These are phyloP conservation scores for Byasa hedistus DNA, from an alignment of 2,888 invertebrate species.

Conservation along the genomic window DNA sequence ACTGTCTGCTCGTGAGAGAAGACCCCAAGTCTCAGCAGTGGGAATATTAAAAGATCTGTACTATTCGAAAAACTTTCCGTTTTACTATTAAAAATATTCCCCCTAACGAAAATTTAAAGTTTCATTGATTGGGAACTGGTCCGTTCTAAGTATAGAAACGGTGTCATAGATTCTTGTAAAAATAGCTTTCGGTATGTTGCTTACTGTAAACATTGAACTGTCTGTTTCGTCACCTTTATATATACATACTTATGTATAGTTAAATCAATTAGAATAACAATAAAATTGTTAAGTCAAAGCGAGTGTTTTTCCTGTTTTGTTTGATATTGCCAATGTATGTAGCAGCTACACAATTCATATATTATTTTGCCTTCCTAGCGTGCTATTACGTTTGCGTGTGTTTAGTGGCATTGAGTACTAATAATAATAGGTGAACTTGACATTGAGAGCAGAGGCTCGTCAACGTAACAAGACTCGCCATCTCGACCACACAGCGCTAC, in stretches of 20 bases:
- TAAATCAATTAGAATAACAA: background rate
- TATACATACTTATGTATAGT: background rate
- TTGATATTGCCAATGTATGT: background rate
- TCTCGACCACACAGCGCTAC: conserved; percentile 59
- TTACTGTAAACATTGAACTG: conserved; percentile 1
- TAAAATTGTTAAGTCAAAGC: background rate
- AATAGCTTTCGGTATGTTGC: background rate
- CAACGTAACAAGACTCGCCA: conserved; percentile 66
- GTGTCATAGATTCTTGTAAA: background rate
- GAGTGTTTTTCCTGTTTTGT: background rate
- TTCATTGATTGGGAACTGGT: background rate
- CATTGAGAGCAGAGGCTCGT: conserved; percentile 79
- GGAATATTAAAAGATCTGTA: no score
- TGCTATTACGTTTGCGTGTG: conserved; percentile 68
- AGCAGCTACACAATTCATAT: conserved; percentile 33
- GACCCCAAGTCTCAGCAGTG: no score
- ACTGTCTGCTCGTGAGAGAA: no score
- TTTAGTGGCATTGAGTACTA: conserved; percentile 78
- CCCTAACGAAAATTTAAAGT: background rate
- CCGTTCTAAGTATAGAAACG: background rate
- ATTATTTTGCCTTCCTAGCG: conserved; percentile 47
- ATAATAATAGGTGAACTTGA: conserved; percentile 80
- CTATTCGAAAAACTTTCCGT: background rate
- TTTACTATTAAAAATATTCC: background rate
- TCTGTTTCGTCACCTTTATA: background rate